These are phyloP conservation scores for Eufriesea mexicana DNA, from an alignment of 1,140 invertebrate species.

Conservation along the genomic window DNA sequence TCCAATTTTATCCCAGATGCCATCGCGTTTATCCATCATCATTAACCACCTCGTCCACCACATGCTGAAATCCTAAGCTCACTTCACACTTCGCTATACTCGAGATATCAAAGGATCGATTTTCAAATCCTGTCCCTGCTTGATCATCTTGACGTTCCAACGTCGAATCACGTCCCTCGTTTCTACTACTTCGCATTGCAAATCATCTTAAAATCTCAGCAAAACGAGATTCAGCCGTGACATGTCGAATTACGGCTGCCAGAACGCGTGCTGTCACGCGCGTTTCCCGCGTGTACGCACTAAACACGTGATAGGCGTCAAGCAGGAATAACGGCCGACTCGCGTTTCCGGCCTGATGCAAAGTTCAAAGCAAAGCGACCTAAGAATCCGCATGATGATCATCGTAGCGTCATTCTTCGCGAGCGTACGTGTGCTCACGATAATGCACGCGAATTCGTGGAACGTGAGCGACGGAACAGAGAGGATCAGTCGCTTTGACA, in stretches of 20 bases:
- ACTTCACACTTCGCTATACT: neutral
- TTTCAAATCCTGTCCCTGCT: too few species aligned
- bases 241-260: neutral
- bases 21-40: neutral
- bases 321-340: constrained; percentile 35
- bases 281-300: constrained; percentile 19
- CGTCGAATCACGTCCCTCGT: too few species aligned
- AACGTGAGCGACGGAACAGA: constrained; percentile 35
- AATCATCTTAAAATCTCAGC: neutral
- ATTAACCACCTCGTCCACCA: neutral
- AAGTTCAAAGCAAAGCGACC: constrained; percentile 56
- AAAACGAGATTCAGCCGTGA: neutral
- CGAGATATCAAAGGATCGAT: neutral
- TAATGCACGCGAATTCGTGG: constrained; percentile 22
- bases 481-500: constrained; percentile 31
- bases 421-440: constrained; percentile 2
- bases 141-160: neutral
- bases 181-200: too few species aligned
- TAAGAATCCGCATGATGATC: constrained; percentile 30
- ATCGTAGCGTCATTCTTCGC: constrained; percentile 47
- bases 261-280: neutral
- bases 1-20: neutral
- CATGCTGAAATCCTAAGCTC: neutral
- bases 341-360: constrained; percentile 41
- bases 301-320: constrained; percentile 62